phyloP scores from a whole-genome alignment of 2,888 invertebrate species.

The Ganaspis brasiliensis region DNA sequence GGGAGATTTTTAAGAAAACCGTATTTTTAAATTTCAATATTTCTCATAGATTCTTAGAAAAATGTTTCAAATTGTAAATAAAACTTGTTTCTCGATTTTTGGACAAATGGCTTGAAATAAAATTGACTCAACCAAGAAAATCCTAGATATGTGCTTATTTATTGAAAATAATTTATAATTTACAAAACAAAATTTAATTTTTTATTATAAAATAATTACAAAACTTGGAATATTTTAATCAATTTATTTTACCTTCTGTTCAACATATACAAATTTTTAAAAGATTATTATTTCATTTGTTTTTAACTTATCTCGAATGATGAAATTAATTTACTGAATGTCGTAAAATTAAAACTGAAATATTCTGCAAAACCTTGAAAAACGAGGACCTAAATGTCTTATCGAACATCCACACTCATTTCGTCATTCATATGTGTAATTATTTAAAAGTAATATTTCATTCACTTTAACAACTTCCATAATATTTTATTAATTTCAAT shows the following conservation, averaged over 20 bases:
- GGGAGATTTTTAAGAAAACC: neutral
- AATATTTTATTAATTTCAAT: no score
- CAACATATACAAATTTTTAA: neutral
- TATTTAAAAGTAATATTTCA: no score
- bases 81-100: neutral
- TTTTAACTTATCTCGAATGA: neutral
- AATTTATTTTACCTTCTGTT: no score
- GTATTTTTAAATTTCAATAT: neutral
- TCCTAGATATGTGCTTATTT: no score
- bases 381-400: neutral
- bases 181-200: no score
- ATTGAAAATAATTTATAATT: no score
- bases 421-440: no score
- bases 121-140: no score
- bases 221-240: neutral
- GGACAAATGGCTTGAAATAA: neutral
- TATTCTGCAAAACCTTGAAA: neutral
- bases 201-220: no score
- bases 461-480: no score
- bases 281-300: neutral
- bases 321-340: neutral
- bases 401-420: neutral
- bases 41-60: no score
- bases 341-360: neutral
- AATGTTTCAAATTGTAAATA: no score